Evolutionary conservation across 2,113 vertebrate genomes (phyloP).

Genomic region (Cathartes aura): DNA sequence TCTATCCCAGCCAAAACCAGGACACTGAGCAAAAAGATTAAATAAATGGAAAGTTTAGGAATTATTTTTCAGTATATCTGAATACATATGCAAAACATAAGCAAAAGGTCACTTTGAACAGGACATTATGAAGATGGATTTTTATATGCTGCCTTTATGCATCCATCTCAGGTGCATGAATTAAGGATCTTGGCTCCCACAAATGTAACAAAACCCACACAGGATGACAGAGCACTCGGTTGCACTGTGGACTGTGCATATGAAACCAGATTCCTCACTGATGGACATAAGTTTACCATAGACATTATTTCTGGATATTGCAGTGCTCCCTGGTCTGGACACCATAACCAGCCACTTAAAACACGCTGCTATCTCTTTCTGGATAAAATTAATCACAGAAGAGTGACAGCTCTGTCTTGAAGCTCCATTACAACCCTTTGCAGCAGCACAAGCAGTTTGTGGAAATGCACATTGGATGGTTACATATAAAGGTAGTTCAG

Average conservation of each 20-base stretch:
- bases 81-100: neutral
- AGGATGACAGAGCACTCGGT: rapidly evolving
- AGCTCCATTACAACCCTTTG: neutral
- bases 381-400: neutral
- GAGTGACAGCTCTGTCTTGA: neutral
- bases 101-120: neutral
- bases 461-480: neutral
- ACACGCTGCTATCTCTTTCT: neutral
- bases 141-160: neutral
- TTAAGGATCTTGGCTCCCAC: neutral
- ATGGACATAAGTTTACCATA: neutral
- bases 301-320: neutral
- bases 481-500: neutral
- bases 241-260: neutral
- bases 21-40: neutral
- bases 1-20: too few relatives aligned
- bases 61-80: neutral
- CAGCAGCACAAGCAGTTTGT: neutral
- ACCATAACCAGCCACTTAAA: rapidly evolving
- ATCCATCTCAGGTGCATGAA: neutral
- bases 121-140: neutral
- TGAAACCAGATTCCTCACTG: neutral
- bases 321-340: neutral
- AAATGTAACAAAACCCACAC: neutral
- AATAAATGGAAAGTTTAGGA: neutral